Base-by-base conservation (phyloP, 1,140 invertebrate species). In the Eueides isabella region DNA sequence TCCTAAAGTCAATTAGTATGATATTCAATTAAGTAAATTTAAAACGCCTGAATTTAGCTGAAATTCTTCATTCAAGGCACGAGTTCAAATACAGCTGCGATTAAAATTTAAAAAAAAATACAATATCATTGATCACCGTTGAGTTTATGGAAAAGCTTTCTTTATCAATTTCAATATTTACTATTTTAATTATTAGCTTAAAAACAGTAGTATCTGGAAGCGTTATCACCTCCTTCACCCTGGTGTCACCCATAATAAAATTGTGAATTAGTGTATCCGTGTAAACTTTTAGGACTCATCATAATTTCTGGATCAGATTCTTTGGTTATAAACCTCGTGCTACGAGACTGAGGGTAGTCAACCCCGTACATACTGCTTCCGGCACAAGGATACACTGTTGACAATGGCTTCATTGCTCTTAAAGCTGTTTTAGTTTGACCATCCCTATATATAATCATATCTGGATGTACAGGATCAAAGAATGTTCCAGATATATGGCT, bases 241-340 rank as follows among this genome's bases (percentile, higher is more conserved):
- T 87, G 82, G 30, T 76, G 90, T 93, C 92, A 93, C 77, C 91
- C 92, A 65, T 93, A 94, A 76, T 93, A 92, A 67, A 88, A 93
- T 64, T 93, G 87, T 0, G 88, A 86, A 82, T 88, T 92, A 0
- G 90, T 89, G 77, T 87, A 92, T 33, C 87, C 86, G 38, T 84
- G 84, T 79, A 94, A 88, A 77, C 92, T 93, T 63, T 91, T 93
- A 3, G 92, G 93, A 67, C 90, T 93, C 71, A 89, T 86, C 72
- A 91, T 85, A 28, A 87, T 61, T 61, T 91, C 87, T 38, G 85
- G 79, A 31, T 91, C 83, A 6, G 72, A 35, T 55, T 85, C 84
- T 75, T 88, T 87, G 14, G 79, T 83, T 29, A 81, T 83, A n/a
- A 88, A 90, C 41, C 87, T 90, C 11, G 80, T 35, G 41, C 82